These are phyloP conservation scores for Heliothis subflexa DNA, from an alignment of 1,140 invertebrate species.

Conservation along the genomic window DNA sequence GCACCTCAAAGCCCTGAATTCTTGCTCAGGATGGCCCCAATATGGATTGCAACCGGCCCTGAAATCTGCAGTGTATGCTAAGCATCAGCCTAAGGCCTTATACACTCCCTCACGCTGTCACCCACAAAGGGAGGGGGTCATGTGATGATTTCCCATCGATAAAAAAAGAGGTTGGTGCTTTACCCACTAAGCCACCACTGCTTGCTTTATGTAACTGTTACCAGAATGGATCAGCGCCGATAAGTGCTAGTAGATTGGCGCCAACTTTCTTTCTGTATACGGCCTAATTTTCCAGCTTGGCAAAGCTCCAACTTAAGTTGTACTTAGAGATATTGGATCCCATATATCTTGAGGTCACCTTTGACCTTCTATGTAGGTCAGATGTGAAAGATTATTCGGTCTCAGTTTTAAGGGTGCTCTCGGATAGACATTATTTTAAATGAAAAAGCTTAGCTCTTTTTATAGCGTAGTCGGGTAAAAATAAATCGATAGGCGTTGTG, in stretches of 20 bases:
- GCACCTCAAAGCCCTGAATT: constrained; percentile 71
- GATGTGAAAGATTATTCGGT: background rate
- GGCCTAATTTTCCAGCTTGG: too few relatives aligned
- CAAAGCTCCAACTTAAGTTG: background rate
- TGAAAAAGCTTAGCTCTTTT: background rate
- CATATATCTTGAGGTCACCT: background rate
- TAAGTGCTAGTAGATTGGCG: too few relatives aligned
- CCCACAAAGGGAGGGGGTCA: too few relatives aligned
- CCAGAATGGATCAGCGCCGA: too few relatives aligned
- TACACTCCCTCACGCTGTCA: too few relatives aligned
- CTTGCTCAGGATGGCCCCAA: constrained; percentile 77
- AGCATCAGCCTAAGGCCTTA: background rate
- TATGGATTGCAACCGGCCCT: constrained; percentile 80
- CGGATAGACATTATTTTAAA: background rate
- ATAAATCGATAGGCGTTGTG: too few relatives aligned
- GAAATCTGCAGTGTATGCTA: constrained; percentile 64
- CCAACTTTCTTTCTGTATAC: too few relatives aligned
- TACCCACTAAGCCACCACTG: too few relatives aligned
- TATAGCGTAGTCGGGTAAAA: constrained; percentile 3
- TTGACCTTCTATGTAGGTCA: background rate
- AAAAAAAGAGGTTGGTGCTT: too few relatives aligned
- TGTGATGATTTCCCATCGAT: too few relatives aligned
- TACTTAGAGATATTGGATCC: background rate
- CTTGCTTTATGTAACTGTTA: too few relatives aligned
- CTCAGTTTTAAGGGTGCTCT: background rate